Conservation (phyloP, 1,140 invertebrate species). For the Drosophila asahinai region DNA sequence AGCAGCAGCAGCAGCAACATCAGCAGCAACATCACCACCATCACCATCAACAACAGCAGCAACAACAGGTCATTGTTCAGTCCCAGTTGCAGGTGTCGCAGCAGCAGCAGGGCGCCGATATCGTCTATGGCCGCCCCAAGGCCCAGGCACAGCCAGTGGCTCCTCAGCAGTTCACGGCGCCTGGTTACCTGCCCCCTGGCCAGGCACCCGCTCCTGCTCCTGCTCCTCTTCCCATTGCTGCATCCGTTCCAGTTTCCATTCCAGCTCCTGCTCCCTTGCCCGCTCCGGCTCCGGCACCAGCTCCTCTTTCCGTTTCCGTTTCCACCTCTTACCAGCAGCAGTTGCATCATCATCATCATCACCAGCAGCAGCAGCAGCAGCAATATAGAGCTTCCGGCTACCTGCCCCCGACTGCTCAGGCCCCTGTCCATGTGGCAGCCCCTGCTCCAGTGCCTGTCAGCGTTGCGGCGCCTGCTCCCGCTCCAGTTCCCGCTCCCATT, state of each 20-base stretch:
- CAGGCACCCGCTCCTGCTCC: neutral
- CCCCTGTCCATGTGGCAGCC: neutral
- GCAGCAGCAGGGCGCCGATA: slow-evolving; percentile 45
- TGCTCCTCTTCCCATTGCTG: neutral
- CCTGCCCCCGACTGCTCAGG: slow-evolving; percentile 25
- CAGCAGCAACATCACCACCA: slow-evolving; percentile 48
- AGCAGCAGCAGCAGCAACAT: slow-evolving; percentile 44
- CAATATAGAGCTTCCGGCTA: slow-evolving; percentile 30
- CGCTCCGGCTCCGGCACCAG: neutral
- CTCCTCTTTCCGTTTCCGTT: slow-evolving; percentile 15
- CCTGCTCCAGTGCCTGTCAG: neutral
- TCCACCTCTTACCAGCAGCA: slow-evolving; percentile 12
- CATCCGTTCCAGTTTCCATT: slow-evolving; percentile 12
- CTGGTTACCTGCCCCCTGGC: slow-evolving; percentile 41
- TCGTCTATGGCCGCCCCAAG: slow-evolving; percentile 28
- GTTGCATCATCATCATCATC: slow-evolving; percentile 3
- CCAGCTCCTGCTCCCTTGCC: slow-evolving; percentile 23
- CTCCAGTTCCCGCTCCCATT: slow-evolving; percentile 11
- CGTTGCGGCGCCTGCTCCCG: slow-evolving; percentile 23
- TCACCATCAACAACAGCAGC: slow-evolving; percentile 26
- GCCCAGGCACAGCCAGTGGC: slow-evolving; percentile 25
- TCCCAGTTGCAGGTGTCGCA: slow-evolving; percentile 52
- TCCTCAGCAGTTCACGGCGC: slow-evolving; percentile 21
- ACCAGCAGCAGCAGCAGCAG: slow-evolving; percentile 16
- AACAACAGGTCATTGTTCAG: slow-evolving; percentile 45